Conservation (phyloP, 2,888 invertebrate species). For the Melanostoma scalare region DNA sequence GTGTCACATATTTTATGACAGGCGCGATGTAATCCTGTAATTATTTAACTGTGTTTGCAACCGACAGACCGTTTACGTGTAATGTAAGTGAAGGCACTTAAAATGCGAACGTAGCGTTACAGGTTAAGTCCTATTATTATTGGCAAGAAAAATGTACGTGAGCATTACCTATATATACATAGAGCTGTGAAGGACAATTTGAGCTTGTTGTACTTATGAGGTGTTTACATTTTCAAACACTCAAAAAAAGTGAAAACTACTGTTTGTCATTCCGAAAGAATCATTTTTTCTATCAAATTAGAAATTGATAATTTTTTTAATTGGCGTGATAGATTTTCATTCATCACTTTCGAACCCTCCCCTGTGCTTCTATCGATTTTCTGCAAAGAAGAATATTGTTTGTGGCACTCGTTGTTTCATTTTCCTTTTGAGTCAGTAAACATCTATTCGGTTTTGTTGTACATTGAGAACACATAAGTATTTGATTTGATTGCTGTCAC, state of each 20-base stretch:
- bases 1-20: constrained; percentile 65
- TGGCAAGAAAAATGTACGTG: constrained; percentile 62
- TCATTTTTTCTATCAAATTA: no score
- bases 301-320: no score
- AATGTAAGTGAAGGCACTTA: constrained; percentile 56
- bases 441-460: no score
- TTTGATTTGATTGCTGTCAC: no score
- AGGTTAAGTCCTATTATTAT: constrained; percentile 62
- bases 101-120: constrained; percentile 60
- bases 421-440: no score
- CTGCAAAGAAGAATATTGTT: no score
- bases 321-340: no score
- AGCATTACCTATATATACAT: constrained; percentile 3
- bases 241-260: neutral
- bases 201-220: constrained; percentile 30
- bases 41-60: constrained; percentile 69
- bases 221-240: neutral
- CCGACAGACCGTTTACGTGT: constrained; percentile 63
- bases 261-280: no score
- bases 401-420: no score
- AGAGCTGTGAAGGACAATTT: constrained; percentile 52
- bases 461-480: no score
- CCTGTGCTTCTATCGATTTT: no score
- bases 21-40: constrained; percentile 64
- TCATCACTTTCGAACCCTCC: no score